Conservation (phyloP, 2,888 invertebrate species). For the Yponomeuta malinellus region DNA sequence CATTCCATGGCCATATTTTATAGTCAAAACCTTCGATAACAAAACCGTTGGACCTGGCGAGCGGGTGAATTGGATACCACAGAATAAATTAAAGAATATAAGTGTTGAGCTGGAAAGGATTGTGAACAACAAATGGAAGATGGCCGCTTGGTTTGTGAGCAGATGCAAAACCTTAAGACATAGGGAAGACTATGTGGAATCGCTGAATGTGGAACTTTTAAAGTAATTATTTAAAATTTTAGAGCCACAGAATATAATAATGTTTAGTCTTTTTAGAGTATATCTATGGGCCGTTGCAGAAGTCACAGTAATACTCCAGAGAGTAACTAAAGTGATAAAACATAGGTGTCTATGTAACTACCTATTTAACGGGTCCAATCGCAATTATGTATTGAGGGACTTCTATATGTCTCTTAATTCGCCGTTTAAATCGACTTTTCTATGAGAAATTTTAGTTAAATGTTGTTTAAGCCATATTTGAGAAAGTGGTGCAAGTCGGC, state of each 20-base stretch:
- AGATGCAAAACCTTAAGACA: conserved; percentile 42
- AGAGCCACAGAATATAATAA: background rate
- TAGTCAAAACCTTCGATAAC: conserved; percentile 36
- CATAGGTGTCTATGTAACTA: too few relatives aligned
- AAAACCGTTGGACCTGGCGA: conserved; percentile 44
- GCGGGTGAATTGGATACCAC: conserved; percentile 36
- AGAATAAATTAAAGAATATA: background rate
- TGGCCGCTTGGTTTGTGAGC: conserved; percentile 49
- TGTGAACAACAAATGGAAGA: conserved; percentile 37
- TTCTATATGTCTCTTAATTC: too few relatives aligned
- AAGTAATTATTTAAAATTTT: background rate
- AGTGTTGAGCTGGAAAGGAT: conserved; percentile 34
- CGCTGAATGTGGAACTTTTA: conserved; percentile 36
- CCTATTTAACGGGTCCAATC: too few relatives aligned
- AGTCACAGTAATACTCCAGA: background rate
- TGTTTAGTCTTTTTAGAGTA: background rate
- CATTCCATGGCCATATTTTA: conserved; percentile 49
- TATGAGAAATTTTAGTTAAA: too few relatives aligned
- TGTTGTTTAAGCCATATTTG: too few relatives aligned
- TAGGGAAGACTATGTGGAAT: conserved; percentile 41
- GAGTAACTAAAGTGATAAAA: background rate
- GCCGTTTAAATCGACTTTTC: too few relatives aligned
- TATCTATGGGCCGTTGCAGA: background rate
- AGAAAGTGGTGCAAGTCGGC: too few relatives aligned
- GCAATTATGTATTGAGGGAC: too few relatives aligned